Evolutionary conservation across 2,888 invertebrate genomes (phyloP).

Genomic region (Orthonychiurus folsomi): DNA sequence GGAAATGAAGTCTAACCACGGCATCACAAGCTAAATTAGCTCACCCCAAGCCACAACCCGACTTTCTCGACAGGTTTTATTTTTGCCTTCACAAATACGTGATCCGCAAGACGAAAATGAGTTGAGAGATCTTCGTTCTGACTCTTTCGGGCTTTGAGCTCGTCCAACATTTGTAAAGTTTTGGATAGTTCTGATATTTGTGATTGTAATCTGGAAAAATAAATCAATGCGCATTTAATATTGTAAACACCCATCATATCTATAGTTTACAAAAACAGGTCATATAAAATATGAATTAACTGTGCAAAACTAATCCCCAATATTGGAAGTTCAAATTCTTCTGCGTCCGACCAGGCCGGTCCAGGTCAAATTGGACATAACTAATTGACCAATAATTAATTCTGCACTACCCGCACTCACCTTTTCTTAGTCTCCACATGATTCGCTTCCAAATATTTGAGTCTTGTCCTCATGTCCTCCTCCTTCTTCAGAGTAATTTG

Average conservation of each 20-base stretch:
- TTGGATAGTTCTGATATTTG: slow-evolving; percentile 92
- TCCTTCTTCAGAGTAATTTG: slow-evolving; percentile 64
- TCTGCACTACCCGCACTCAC: slow-evolving; percentile 42
- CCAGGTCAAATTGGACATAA: too few relatives aligned
- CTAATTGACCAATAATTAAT: too few relatives aligned
- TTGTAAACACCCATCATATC: slow-evolving; percentile 1
- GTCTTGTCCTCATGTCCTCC: slow-evolving; percentile 91
- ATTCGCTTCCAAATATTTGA: slow-evolving; percentile 94
- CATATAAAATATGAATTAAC: too few relatives aligned
- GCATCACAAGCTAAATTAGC: too few relatives aligned
- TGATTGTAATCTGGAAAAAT: slow-evolving; percentile 56
- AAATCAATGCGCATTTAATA: background rate
- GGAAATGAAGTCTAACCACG: background rate
- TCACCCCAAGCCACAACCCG: slow-evolving; percentile 55
- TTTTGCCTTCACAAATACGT: slow-evolving; percentile 75
- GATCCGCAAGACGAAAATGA: slow-evolving; percentile 84
- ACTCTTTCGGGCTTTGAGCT: slow-evolving; percentile 69
- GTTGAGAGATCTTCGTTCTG: slow-evolving; percentile 62
- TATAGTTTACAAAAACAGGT: too few relatives aligned
- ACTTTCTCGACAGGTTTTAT: slow-evolving; percentile 85
- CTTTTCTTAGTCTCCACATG: slow-evolving; percentile 75
- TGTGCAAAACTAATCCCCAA: too few relatives aligned
- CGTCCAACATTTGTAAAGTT: slow-evolving; percentile 82
- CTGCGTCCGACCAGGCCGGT: too few relatives aligned
- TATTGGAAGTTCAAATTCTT: too few relatives aligned